Base-by-base conservation (phyloP, 2,113 vertebrate species). In the Phaethon lepturus region DNA sequence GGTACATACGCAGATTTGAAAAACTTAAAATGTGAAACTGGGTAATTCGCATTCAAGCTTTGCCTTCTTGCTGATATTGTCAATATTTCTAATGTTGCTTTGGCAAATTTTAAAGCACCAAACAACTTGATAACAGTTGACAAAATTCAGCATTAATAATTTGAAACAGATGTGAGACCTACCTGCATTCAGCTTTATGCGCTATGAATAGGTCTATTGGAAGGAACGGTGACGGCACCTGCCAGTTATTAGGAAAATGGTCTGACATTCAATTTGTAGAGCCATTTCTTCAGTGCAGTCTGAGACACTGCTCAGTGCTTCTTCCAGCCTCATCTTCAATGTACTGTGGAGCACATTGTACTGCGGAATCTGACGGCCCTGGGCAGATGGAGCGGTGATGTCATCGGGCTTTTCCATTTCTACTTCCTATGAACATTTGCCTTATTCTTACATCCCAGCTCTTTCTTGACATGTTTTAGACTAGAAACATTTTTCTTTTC, bases 401-500 rank as follows among this genome's bases (percentile, higher is more conserved):
- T 97, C 97, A 97, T 89, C 4, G 5, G 7, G 88, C 60, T 95
- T 95, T 97, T 94, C 94, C 94, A 93, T 95, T 96, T 79, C 83
- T 96, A 95, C 86, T 96, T 97, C 92, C 95, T 95, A 95, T 44
- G 95, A 97, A 97, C 83, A 89, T 96, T 97, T 84, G 88, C 90
- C 88, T 96, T 95, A 97, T 97, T 97, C 83, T 97, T 95, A 84
- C 63, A 81, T 42, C 95, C 94, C 94, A 93, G 96, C 95, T 97
- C 98, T 97, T 97, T 98, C 55, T 94, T 9, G 58, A 29, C 52
- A 91, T 93, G 94, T 97, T 97, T 97, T 91, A 98, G 93, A 96
- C 95, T 97, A 97, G 97, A 97, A 97, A 97, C 76, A 89, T 96
- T 97, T 96, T 89, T 95, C 88, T 92, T 94, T 94, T 68, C 73